Evolutionary conservation across 2,888 invertebrate species (phyloP).

Genomic region (Dolichopus griseipennis): DNA sequence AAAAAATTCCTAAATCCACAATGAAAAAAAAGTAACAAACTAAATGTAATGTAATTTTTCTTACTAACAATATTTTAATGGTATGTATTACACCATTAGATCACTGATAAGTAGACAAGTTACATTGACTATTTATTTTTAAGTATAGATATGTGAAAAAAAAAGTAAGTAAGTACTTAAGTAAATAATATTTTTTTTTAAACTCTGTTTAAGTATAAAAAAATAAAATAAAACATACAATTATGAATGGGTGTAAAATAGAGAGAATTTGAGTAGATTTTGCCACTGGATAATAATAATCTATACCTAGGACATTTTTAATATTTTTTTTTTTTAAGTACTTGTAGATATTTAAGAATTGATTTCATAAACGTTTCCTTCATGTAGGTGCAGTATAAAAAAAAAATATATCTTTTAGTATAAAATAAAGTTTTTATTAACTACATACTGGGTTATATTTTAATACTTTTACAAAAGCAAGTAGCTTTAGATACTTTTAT

Average conservation of each 20-base stretch:
- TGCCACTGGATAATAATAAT: neutral
- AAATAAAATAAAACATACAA: no score
- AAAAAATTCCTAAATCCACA: no score
- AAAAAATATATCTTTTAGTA: no score
- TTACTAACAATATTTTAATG: constrained; percentile 4
- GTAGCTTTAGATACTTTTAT: no score
- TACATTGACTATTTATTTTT: no score
- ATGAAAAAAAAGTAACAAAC: neutral
- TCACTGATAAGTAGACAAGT: neutral
- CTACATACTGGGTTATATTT: no score
- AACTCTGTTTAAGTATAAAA: neutral
- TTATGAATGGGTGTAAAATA: neutral
- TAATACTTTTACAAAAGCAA: no score
- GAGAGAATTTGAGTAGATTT: neutral
- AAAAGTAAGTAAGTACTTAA: no score
- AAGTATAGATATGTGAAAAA: no score
- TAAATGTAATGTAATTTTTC: neutral
- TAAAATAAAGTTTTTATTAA: no score
- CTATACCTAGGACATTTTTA: no score
- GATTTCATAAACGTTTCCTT: neutral
- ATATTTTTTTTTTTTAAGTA: no score
- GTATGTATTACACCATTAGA: constrained; percentile 1
- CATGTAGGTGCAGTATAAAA: neutral
- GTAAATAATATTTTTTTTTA: neutral
- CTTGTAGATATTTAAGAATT: neutral